Evolutionary conservation across 2,888 invertebrate species (phyloP), one percentile per base, ranked within the genome.

Genomic region (Pyrrhia umbra): DNA sequence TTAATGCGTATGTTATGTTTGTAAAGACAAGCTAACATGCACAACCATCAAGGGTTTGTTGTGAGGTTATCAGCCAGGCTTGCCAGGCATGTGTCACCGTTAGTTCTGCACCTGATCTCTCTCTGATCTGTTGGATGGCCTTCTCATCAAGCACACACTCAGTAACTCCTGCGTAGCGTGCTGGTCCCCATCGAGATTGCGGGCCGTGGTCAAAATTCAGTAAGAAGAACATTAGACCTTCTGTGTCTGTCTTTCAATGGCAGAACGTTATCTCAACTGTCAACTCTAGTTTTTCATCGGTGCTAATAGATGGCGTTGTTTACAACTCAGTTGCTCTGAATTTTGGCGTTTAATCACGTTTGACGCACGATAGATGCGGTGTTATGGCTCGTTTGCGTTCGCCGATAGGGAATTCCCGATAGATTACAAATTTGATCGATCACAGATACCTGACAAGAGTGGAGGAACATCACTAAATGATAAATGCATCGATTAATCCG

Each of bases 261-360:
- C 72, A 54, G 56, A 71, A 43, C 74, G 78, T 84, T 71, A 81
- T 76, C 71, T 69, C 56, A 73, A 75, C 77, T 79, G 83, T 79
- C 75, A 81, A 78, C 85, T 83, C 83, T 81, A 81, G 81, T 83
- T 83, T 83, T 83, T 83, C 82, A 80, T 68, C 70, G 77, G 66
- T 72, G 72, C 67, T 79, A 80, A 87, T 85, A 85, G 86, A 88
- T 86, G 85, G 79, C 80, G 81, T 54, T 83, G 82, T 85, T 81
- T 72, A 63, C 66, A 67, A 63, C 67, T 69, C 52, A 52, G 69
- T 68, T 69, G 74, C 65, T 59, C 45, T 18, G 57, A 65, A 60
- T 69, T 77, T 39, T 27, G 51, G 37, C 60, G 56, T 66, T 80
- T 77, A 77, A 77, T 75, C 73, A 65, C 49, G 27, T 67, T 75